Conservation (phyloP, 2,888 invertebrate genomes). For the Platycnemis pennipes region DNA sequence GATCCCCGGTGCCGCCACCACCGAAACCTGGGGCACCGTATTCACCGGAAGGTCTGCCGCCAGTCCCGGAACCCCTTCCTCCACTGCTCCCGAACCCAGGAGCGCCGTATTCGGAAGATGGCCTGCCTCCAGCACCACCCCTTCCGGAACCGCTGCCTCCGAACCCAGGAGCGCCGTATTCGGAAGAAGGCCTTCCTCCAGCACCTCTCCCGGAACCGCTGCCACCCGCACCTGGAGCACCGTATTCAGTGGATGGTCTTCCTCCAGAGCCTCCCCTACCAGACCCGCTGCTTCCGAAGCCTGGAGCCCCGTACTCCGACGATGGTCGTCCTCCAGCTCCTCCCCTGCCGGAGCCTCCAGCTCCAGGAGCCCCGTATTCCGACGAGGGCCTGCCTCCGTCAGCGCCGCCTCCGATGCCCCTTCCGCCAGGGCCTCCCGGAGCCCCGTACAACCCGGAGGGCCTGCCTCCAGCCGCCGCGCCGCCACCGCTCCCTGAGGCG, state of each 20-base stretch:
- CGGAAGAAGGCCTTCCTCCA: background rate
- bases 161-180: conserved; percentile 18
- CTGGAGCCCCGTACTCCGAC: conserved; percentile 30
- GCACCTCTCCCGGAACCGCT: background rate
- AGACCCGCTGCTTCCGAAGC: background rate
- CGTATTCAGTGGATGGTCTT: background rate
- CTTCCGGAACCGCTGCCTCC: background rate
- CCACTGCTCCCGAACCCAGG: background rate
- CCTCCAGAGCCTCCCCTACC: background rate
- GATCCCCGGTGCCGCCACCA: background rate
- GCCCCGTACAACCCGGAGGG: background rate
- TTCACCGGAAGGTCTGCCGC: background rate
- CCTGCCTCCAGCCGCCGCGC: background rate
- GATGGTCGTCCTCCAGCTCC: conserved; percentile 15
- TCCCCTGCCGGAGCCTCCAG: background rate
- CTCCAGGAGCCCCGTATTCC: conserved; percentile 19
- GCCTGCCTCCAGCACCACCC: conserved; percentile 29
- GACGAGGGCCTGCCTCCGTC: background rate
- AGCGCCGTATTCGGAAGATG: conserved; percentile 31
- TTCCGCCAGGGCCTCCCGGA: background rate
- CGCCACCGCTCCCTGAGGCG: background rate
- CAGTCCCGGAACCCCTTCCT: background rate
- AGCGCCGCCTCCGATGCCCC: background rate
- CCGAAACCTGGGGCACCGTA: conserved; percentile 41
- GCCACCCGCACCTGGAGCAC: background rate